Conservation (phyloP, 2,888 invertebrate genomes). For the Eupithecia abbreviata region DNA sequence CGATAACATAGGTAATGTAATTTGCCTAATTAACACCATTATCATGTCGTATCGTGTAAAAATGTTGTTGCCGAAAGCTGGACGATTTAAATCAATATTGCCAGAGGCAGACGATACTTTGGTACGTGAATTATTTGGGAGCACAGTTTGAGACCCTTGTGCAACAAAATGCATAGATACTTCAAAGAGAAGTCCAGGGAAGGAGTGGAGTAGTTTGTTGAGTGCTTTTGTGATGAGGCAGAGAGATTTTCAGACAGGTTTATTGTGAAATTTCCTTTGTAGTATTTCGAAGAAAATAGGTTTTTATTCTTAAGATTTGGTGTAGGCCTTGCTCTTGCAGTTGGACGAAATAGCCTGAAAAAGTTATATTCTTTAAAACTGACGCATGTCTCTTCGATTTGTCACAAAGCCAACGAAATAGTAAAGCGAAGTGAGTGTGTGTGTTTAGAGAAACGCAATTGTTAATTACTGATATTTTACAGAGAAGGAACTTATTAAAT, state of each 20-base stretch:
- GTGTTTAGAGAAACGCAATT: too few relatives aligned
- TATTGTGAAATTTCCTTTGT: constrained; percentile 3
- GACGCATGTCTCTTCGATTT: too few relatives aligned
- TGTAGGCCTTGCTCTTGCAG: background rate
- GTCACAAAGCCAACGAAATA: too few relatives aligned
- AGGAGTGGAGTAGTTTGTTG: background rate
- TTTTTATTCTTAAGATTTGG: background rate
- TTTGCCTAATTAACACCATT: background rate
- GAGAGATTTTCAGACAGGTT: constrained; percentile 2
- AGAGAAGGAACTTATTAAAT: too few relatives aligned
- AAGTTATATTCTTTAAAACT: too few relatives aligned
- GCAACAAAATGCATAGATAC: constrained; percentile 14
- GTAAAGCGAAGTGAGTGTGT: too few relatives aligned
- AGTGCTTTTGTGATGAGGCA: constrained; percentile 8
- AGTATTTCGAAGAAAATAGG: background rate
- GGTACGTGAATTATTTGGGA: constrained; percentile 57
- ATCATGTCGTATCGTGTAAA: constrained; percentile 17
- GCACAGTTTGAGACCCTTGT: constrained; percentile 49
- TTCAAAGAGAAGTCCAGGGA: constrained; percentile 3
- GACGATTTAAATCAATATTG: constrained; percentile 41
- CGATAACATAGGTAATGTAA: background rate
- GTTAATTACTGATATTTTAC: too few relatives aligned
- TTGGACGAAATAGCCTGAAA: too few relatives aligned
- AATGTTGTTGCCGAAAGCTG: constrained; percentile 32
- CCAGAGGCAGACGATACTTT: constrained; percentile 51